Conservation (phyloP, 1,140 invertebrate species). For the Leptopilina clavipes region DNA sequence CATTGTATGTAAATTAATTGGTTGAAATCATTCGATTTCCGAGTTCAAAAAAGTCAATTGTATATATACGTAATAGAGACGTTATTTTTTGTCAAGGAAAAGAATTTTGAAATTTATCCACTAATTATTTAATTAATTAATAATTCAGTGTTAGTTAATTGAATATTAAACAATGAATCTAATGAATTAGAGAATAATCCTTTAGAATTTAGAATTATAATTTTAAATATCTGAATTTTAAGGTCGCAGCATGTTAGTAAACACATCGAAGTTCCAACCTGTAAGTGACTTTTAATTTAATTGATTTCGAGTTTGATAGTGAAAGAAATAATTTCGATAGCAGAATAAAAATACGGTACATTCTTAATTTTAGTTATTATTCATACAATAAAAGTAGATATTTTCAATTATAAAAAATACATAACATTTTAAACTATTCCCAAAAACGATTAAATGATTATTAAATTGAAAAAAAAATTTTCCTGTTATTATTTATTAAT, state of each 20-base stretch:
- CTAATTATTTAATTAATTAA: too few relatives aligned
- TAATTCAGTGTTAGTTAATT: neutral
- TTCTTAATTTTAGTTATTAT: neutral
- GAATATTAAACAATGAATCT: neutral
- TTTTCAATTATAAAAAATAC: too few relatives aligned
- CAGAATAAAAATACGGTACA: neutral
- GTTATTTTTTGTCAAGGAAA: neutral
- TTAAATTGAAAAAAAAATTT: too few relatives aligned
- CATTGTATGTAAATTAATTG: slow-evolving; percentile 20
- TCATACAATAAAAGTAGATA: neutral
- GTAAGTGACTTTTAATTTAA: slow-evolving; percentile 7
- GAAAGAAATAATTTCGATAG: neutral
- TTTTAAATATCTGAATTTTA: neutral
- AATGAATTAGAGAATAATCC: neutral
- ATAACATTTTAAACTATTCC: too few relatives aligned
- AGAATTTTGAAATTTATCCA: neutral
- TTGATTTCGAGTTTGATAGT: slow-evolving; percentile 14
- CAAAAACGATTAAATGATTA: too few relatives aligned
- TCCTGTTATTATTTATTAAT: too few relatives aligned
- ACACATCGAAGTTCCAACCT: slow-evolving; percentile 3
- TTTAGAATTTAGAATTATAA: neutral
- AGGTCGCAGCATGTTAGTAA: slow-evolving; percentile 23
- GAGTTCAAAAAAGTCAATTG: neutral
- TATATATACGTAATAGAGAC: neutral
- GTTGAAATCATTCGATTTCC: neutral